A percentile compares a stretch with the other conserved stretches of the same genome.
phyloP scores from a whole-genome alignment of 2,797 vertebrate species.

The Cetoscarus ocellatus region DNA sequence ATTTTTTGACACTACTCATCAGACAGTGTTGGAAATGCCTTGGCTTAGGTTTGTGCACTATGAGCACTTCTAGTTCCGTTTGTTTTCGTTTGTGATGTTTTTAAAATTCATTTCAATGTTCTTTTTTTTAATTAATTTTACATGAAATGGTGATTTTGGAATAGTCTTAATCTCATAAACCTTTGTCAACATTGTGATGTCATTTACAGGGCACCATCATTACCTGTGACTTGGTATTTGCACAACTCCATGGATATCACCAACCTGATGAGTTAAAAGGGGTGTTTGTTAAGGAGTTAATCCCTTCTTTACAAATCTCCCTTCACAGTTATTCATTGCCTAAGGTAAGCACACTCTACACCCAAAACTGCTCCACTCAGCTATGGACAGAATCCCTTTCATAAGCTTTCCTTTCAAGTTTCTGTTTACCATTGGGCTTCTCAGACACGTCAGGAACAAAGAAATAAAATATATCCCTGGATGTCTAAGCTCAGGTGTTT shows the following conservation, averaged over 20 bases:
- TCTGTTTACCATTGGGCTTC: slow-evolving; percentile 21
- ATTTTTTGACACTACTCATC: too few species aligned
- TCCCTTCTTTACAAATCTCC: slow-evolving; percentile 91
- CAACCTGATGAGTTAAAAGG: slow-evolving; percentile 86
- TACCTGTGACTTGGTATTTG: slow-evolving; percentile 89
- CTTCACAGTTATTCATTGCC: slow-evolving; percentile 83
- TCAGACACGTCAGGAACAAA: slow-evolving; percentile 7
- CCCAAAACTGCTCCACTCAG: slow-evolving; percentile 21
- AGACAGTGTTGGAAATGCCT: too few species aligned
- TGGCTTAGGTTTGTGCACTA: too few species aligned
- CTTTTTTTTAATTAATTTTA: not conserved
- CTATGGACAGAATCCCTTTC: slow-evolving; percentile 18
- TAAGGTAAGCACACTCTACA: slow-evolving; percentile 82
- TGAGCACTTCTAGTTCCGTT: too few species aligned
- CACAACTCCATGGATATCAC: slow-evolving; percentile 90
- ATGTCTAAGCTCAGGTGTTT: not conserved
- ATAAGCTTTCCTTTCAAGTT: slow-evolving; percentile 35
- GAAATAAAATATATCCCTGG: not conserved
- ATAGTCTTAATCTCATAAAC: not conserved
- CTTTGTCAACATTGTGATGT: slow-evolving; percentile 9
- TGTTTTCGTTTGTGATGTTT: not conserved
- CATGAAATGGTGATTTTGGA: not conserved
- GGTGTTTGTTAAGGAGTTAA: slow-evolving; percentile 84
- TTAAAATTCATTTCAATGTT: not conserved
- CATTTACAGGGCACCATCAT: slow-evolving; percentile 86